Percentiles rank a stretch among this genome's conserved stretches.
These are phyloP conservation scores for Haliclona indistincta DNA, from an alignment of 37 sponge, comb jelly and placozoan genomes.

Conservation along the genomic window DNA sequence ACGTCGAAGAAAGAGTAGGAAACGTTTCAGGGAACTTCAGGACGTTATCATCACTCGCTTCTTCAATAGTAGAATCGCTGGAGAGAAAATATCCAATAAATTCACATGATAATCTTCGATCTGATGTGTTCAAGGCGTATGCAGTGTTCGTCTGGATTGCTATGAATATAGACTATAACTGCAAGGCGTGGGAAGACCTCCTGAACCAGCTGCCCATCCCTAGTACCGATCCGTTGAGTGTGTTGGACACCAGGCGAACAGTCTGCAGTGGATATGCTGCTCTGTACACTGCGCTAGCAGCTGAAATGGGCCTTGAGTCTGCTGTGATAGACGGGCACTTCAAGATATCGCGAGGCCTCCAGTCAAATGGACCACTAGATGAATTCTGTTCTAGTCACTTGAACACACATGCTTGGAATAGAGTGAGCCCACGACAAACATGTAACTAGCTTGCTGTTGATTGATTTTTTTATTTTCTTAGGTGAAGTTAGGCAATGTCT, in stretches of 20 bases:
- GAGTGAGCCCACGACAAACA: not conserved
- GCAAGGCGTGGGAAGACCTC: slow-evolving; percentile 6
- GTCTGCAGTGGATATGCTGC: slow-evolving; percentile 19
- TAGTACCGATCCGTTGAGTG: not conserved
- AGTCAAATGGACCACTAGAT: not conserved
- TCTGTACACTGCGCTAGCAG: slow-evolving; percentile 8
- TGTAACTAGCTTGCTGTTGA: not conserved
- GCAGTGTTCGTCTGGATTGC: slow-evolving; percentile 21
- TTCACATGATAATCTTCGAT: not conserved
- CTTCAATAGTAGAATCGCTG: too few relatives aligned
- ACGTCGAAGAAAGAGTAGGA: too few relatives aligned
- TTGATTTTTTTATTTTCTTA: not conserved
- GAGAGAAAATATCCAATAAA: not conserved
- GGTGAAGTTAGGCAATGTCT: slow-evolving; percentile 15
- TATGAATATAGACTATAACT: slow-evolving; percentile 20
- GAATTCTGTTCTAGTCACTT: not conserved
- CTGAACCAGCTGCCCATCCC: not conserved
- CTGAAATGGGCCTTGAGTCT: not conserved
- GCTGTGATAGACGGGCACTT: not conserved
- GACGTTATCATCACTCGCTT: too few relatives aligned
- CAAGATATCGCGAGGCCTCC: not conserved
- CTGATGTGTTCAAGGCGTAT: slow-evolving; percentile 12
- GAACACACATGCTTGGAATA: slow-evolving; percentile 39
- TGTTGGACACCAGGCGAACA: not conserved
- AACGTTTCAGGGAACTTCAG: too few relatives aligned